Percentiles rank a stretch among this genome's conserved stretches.
These are phyloP conservation scores for Agonopterix arenella DNA, from an alignment of 2,888 invertebrate genomes.

Conservation along the genomic window DNA sequence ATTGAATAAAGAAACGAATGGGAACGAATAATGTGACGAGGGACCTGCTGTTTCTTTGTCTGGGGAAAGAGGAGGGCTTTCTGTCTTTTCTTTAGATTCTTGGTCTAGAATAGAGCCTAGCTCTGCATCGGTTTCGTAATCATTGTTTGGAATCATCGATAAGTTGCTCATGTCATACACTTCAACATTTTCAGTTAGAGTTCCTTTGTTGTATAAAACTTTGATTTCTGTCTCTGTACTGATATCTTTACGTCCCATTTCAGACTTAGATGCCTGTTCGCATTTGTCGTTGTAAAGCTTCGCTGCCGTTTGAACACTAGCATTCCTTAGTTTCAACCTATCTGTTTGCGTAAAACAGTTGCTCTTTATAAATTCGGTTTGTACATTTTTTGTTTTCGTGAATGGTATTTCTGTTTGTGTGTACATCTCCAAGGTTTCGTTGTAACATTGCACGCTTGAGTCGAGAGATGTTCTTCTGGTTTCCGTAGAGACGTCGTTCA, in stretches of 20 bases:
- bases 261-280: conserved; percentile 33
- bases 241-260: conserved; percentile 28
- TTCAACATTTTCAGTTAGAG: conserved; percentile 25
- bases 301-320: conserved; percentile 39
- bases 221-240: conserved; percentile 35
- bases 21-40: conserved; percentile 43
- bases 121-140: conserved; percentile 10
- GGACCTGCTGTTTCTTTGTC: conserved; percentile 40
- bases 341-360: conserved; percentile 52
- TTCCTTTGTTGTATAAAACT: conserved; percentile 25
- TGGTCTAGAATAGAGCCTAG: conserved; percentile 3
- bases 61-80: conserved; percentile 65
- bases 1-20: conserved; percentile 64
- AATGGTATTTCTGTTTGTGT: conserved; percentile 55
- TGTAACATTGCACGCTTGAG: conserved; percentile 49
- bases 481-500: conserved; percentile 54
- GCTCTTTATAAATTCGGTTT: conserved; percentile 37
- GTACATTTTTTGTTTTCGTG: conserved; percentile 52
- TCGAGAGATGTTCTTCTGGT: conserved; percentile 58
- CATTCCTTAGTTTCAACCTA: conserved; percentile 43
- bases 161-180: conserved; percentile 9
- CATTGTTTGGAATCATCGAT: conserved; percentile 15
- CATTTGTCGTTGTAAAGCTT: conserved; percentile 37
- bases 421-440: conserved; percentile 51
- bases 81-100: conserved; percentile 49